Evolutionary conservation across 1,140 invertebrate genomes (phyloP).

Genomic region (Cecropterus lyciades): DNA sequence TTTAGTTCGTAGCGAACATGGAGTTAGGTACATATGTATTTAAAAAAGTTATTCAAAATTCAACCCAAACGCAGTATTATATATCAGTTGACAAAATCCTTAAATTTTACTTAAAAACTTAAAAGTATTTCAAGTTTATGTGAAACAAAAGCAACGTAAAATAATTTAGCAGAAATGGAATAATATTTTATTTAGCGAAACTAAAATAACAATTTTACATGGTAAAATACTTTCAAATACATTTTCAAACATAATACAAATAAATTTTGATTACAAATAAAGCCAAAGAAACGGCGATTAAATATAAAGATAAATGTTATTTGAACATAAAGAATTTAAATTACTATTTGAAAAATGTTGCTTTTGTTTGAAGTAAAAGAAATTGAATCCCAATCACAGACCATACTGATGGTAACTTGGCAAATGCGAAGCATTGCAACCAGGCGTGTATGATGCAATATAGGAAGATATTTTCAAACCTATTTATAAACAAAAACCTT

Average conservation of each 20-base stretch:
- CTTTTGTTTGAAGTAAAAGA: conserved; percentile 38
- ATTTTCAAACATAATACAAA: no score
- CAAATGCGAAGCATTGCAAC: conserved; percentile 81
- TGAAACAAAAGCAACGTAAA: conserved; percentile 20
- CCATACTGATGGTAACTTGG: conserved; percentile 60
- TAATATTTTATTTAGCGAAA: no score
- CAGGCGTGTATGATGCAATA: conserved; percentile 77
- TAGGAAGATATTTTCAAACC: conserved; percentile 46
- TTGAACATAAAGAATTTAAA: no score
- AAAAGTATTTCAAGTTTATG: no score
- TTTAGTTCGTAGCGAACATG: conserved; percentile 37
- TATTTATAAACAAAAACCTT: conserved; percentile 62
- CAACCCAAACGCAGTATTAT: conserved; percentile 39
- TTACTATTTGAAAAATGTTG: neutral
- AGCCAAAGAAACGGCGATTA: no score
- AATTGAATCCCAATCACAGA: conserved; percentile 54
- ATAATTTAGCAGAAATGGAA: neutral
- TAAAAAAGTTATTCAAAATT: conserved; percentile 39
- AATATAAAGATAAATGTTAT: no score
- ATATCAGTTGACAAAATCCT: conserved; percentile 5
- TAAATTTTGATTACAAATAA: no score
- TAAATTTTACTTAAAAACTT: no score
- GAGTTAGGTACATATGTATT: conserved; percentile 40
- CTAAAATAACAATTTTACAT: no score
- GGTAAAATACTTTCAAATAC: no score